Evolutionary conservation across 1,140 invertebrate species (phyloP), one percentile per base, ranked within the genome.

Genomic region (Mamestra configurata): DNA sequence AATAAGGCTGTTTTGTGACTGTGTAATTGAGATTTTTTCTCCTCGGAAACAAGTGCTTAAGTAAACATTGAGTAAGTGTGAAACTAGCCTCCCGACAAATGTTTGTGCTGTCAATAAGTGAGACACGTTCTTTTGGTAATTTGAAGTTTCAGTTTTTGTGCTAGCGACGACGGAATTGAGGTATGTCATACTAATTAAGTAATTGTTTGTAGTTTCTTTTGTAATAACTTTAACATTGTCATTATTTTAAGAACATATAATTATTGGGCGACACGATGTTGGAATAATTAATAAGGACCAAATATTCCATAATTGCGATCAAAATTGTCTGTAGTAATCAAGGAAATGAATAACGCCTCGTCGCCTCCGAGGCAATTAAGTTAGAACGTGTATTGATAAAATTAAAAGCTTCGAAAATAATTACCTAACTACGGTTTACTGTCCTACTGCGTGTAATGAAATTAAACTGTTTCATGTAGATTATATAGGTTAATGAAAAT

Each of bases 81-180:
- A 61, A 84, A 64, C 81, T 78, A 84, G 75, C 79, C 79, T 81
- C 81, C 80, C 81, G 73, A 81, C 86, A 88, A 92, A 90, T 93
- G 89, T 93, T 92, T 92, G 90, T 81, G 84, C 79, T 88, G 88
- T 90, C 88, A 92, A 91, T 88, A 92, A 88, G 89, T 89, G 87
- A 85, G 79, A 79, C 75, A 82, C 84, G 82, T 72, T 77, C 66
- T 85, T 91, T 87, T 89, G 85, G 81, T 78, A 75, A 88, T 88
- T 88, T 86, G 27, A 31, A 31, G 27, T 49, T 77, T 73, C 85
- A 86, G 83, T 80, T 70, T 75, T 78, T 40, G 49, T 72, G 22
- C 31, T 80, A 55, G 37, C 40, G 43, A 35, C 71, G 2, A 82
- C 59, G 73, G 49, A 73, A 73, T 59, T 51, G 64, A 84, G 84